Percentiles rank a stretch among this genome's conserved stretches.
These are phyloP conservation scores for Mus caroli DNA, from an alignment of 2,797 vertebrate genomes.

Conservation along the genomic window DNA sequence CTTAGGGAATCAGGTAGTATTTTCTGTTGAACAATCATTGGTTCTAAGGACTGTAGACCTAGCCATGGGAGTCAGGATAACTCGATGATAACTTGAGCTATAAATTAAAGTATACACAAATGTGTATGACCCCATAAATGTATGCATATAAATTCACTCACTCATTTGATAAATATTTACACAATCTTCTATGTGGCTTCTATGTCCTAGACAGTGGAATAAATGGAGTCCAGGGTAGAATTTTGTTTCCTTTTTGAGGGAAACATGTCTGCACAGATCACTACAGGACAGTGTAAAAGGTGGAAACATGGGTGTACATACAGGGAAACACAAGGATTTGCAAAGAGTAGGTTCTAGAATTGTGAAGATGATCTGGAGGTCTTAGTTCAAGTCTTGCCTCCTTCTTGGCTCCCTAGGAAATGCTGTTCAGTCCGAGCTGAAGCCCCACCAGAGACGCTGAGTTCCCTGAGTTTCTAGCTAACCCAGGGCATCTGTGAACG, in stretches of 20 bases:
- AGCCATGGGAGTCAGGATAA: background rate
- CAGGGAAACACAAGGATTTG: background rate
- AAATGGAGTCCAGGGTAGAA: background rate
- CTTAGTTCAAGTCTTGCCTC: background rate
- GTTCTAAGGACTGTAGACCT: background rate
- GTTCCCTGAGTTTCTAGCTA: background rate
- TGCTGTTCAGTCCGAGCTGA: background rate
- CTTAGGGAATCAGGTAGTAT: background rate
- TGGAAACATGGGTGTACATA: background rate
- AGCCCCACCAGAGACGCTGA: background rate
- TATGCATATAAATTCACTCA: background rate
- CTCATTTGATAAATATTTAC: conserved; percentile 36
- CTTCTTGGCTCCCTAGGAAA: background rate
- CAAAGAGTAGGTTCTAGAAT: background rate
- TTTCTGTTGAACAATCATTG: background rate
- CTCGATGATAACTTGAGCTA: conserved; percentile 26
- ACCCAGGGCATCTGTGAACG: conserved; percentile 4
- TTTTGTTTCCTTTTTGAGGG: background rate
- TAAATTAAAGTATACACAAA: conserved; percentile 19
- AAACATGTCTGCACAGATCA: background rate
- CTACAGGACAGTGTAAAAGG: background rate
- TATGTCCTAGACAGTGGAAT: background rate
- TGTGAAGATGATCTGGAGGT: background rate
- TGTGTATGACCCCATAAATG: background rate
- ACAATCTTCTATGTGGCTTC: background rate